Evolutionary conservation across 2,888 invertebrate genomes (phyloP), one percentile per base, ranked within the genome.

Genomic region (Acanthosoma haemorrhoidale): DNA sequence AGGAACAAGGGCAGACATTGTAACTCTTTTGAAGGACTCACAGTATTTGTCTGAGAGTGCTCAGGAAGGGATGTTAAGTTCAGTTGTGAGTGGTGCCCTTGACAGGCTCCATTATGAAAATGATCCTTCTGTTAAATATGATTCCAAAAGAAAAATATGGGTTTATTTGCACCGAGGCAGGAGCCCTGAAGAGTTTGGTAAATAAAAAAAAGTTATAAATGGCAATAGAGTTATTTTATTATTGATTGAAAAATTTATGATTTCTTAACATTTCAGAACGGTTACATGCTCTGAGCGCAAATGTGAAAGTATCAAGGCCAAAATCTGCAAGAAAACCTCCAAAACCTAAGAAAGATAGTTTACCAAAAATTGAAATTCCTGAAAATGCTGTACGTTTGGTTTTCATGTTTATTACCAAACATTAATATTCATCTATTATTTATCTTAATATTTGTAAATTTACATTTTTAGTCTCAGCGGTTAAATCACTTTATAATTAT

Each of bases 61-160:
- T 6, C 74, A 75, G 36, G 90, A 90, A 75, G 88, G 86, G 75
- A 84, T 88, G 64, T 79, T 92, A 25, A 88, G 93, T 75, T 89
- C 89, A 2, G 92, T 94, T 0, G 91, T 96, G 0, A 93, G 94
- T 72, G 91, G 94, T 0, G 94, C 95, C 0, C 80, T 97, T 59
- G 96, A 97, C 78, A 83, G 95, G 16, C 86, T 97, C 79, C 91
- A 95, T 76, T 91, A 90, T 9, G 92, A 96, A 75, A 87, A 89
- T 69, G 96, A 96, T 81, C 96, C 96, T 0, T 92, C 95, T 76
- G 95, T 96, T 1, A 91, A 93, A 76, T 96, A 95, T 78, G 95
- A 96, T 79, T 89, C 92, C 1, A 88, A 92, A 76, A 86, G 92
- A 4, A 95, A 96, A 77, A 87, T 94, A 32, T 97, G 97, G 97